Conservation (phyloP, 2,888 invertebrate genomes). For the Latrodectus hesperus region DNA sequence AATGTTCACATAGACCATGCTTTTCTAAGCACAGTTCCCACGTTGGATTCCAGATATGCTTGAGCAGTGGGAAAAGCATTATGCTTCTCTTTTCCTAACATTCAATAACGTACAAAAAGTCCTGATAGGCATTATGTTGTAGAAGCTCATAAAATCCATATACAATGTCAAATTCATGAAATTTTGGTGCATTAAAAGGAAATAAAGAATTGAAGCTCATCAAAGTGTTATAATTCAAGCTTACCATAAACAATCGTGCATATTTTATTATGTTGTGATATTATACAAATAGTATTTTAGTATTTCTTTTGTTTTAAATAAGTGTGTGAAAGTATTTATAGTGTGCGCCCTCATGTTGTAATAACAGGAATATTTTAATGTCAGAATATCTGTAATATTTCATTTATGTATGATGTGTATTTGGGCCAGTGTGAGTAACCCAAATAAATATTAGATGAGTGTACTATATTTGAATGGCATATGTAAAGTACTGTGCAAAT, state of each 20-base stretch:
- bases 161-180: too few relatives aligned
- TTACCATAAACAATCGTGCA: neutral
- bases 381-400: conserved; percentile 14
- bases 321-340: neutral
- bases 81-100: too few relatives aligned
- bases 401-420: conserved; percentile 24
- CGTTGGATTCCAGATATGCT: too few relatives aligned
- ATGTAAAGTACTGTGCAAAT: conserved; percentile 32
- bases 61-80: too few relatives aligned
- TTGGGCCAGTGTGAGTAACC: neutral
- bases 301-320: neutral
- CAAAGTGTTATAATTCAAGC: too few relatives aligned
- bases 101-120: too few relatives aligned
- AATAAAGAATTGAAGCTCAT: too few relatives aligned
- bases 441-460: conserved; percentile 17
- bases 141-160: too few relatives aligned
- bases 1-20: too few relatives aligned
- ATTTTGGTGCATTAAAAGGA: too few relatives aligned
- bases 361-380: neutral
- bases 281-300: neutral
- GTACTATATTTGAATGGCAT: neutral
- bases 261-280: neutral
- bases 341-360: neutral
- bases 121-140: too few relatives aligned
- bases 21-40: too few relatives aligned